Percentiles rank a stretch among this genome's conserved stretches.
Evolutionary conservation across 2,888 invertebrate species (phyloP).

Genomic region (Terebella lapidaria): DNA sequence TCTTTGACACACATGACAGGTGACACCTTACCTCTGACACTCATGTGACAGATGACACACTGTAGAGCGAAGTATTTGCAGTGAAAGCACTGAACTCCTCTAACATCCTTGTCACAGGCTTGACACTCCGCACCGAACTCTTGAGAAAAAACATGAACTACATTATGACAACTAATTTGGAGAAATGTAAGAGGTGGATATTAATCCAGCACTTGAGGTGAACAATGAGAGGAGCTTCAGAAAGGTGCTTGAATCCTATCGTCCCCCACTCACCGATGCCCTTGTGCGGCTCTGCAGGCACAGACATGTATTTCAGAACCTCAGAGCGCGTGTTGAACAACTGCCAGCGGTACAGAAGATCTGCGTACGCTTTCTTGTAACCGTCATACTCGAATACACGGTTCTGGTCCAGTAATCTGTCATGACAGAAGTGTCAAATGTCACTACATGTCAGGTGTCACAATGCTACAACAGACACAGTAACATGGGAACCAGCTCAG

Average conservation of each 20-base stretch:
- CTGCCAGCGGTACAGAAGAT: slow-evolving; percentile 81
- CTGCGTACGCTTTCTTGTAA: slow-evolving; percentile 82
- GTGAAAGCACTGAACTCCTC: slow-evolving; percentile 62
- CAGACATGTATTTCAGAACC: slow-evolving; percentile 65
- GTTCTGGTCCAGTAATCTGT: slow-evolving; percentile 3
- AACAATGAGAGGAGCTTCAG: too few species aligned
- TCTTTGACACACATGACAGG: too few species aligned
- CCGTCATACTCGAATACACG: slow-evolving; percentile 65
- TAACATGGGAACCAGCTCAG: background rate
- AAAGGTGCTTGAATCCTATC: too few species aligned
- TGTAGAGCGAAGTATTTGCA: slow-evolving; percentile 73
- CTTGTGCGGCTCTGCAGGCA: slow-evolving; percentile 57
- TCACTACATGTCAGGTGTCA: slow-evolving; percentile 1
- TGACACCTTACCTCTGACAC: slow-evolving; percentile 73
- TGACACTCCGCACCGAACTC: slow-evolving; percentile 72
- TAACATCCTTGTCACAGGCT: slow-evolving; percentile 63
- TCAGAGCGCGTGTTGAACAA: slow-evolving; percentile 71
- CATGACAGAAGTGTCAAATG: background rate
- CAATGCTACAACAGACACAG: background rate
- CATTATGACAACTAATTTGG: background rate
- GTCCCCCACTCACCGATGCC: slow-evolving; percentile 61
- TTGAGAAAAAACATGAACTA: slow-evolving; percentile 24
- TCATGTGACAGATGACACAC: slow-evolving; percentile 79
- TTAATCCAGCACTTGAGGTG: too few species aligned
- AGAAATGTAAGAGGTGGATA: background rate